Base-by-base conservation (phyloP, 2,113 vertebrate species). In the Alligator sinensis region DNA sequence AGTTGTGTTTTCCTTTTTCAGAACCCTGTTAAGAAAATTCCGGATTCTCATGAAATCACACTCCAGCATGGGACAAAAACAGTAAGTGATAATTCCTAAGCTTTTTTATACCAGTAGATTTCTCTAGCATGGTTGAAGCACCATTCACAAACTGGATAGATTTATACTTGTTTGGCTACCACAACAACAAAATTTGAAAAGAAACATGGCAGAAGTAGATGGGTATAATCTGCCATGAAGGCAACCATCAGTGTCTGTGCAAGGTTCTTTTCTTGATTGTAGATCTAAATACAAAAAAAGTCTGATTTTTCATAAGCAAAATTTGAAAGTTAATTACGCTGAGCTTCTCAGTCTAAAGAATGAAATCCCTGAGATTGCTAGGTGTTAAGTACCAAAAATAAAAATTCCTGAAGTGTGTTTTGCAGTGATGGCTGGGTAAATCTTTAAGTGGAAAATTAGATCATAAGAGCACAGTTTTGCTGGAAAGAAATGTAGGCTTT, bases 21-120 rank as follows among this genome's bases (percentile, higher is more conserved):
- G 99, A 98, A 98, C 89, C 99, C 99, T 88, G 96, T 99, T 57
- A 99, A 98, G 97, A 99, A 98, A 97, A 99, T 99, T 96, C 99
- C 99, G 86, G 99, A 99, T 95, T 98, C 99, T 7, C 99, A 99
- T 97, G 99, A 99, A 95, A 99, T 99, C 97, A 99, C 98, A 1
- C 97, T 99, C 55, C 98, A 98, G 80, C 99, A 99, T 60, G 99
- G 99, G 94, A 98, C 98, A 63, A 99, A 99, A 97, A 99, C 99
- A 24, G 99, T 99, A 98, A 99, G 99, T 96, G 22, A 59, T 25
- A 84, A 90, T 3, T 77, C 85, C 84, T 61, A 92, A 78, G 60
- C 7, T 34, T 90, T 86, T 2, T 19, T 70, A 38, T 9, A 57
- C 4, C 78, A 55, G 60, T 61, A 72, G 55, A 27, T 4, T 94